Percentiles rank a stretch among this genome's conserved stretches.
Conservation (phyloP, 2,797 vertebrate species). For the Podargus strigoides region DNA sequence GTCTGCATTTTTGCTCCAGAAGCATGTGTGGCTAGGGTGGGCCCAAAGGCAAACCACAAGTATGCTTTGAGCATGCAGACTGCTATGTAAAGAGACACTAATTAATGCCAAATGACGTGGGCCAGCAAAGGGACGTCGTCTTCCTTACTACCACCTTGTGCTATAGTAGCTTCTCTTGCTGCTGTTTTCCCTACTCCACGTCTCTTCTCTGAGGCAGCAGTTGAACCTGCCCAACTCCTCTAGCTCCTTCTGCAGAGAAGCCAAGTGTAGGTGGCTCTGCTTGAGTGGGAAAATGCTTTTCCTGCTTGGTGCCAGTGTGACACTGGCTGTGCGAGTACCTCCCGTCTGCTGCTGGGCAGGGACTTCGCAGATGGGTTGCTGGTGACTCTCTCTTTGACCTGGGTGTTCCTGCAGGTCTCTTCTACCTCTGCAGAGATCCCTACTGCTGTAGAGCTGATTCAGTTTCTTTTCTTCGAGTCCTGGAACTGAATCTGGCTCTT, state of each 20-base stretch:
- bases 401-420: neutral
- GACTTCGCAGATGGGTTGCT: neutral
- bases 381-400: neutral
- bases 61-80: neutral
- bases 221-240: neutral
- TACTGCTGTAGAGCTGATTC: neutral
- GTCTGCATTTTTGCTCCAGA: neutral
- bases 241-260: neutral
- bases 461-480: neutral
- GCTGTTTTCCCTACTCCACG: rapidly evolving
- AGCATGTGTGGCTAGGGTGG: neutral
- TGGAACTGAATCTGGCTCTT: neutral
- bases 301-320: neutral
- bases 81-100: neutral
- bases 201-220: neutral
- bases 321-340: neutral
- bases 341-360: neutral
- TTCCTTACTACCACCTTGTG: neutral
- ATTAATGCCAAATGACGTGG: neutral
- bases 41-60: neutral
- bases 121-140: neutral
- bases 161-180: neutral
- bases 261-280: neutral
- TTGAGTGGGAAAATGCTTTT: neutral
- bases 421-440: neutral